These are phyloP conservation scores for Eumeta japonica DNA, from an alignment of 1,140 invertebrate species.

Conservation along the genomic window DNA sequence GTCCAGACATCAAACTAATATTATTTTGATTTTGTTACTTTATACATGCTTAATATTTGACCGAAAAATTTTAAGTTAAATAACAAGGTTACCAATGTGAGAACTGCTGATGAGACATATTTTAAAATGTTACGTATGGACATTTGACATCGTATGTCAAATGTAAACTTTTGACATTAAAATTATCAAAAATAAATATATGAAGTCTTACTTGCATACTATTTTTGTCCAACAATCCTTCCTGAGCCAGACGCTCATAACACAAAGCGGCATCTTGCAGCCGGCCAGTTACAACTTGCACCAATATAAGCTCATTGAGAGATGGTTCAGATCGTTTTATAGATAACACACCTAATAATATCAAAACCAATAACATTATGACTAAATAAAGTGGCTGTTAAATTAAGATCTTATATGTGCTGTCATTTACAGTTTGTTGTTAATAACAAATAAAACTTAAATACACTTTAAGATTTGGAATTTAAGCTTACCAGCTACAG, in stretches of 20 bases:
- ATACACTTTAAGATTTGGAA: constrained; percentile 2
- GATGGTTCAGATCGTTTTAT: constrained; percentile 67
- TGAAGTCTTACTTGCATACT: constrained; percentile 59
- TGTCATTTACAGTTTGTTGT: background rate
- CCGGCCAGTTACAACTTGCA: constrained; percentile 72
- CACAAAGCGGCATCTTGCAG: constrained; percentile 73
- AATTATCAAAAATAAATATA: too few relatives aligned
- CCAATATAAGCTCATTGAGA: constrained; percentile 68
- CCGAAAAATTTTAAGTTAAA: too few relatives aligned
- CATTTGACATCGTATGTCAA: too few relatives aligned
- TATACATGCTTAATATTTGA: too few relatives aligned
- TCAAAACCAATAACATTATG: too few relatives aligned
- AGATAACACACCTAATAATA: constrained; percentile 67
- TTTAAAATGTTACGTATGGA: too few relatives aligned
- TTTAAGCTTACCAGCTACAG: constrained; percentile 61
- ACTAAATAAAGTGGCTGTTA: background rate
- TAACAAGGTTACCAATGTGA: too few relatives aligned
- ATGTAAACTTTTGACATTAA: too few relatives aligned
- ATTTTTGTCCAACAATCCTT: constrained; percentile 55
- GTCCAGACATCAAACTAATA: too few relatives aligned
- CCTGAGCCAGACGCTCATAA: constrained; percentile 70
- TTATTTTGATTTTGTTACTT: too few relatives aligned
- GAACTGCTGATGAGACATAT: too few relatives aligned
- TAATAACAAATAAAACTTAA: constrained; percentile 11
- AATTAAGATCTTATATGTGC: background rate